A percentile compares a stretch with the other conserved stretches of the same genome.
Evolutionary conservation across 2,888 invertebrate genomes (phyloP).

Genomic region (Archaeoteleia sp.): DNA sequence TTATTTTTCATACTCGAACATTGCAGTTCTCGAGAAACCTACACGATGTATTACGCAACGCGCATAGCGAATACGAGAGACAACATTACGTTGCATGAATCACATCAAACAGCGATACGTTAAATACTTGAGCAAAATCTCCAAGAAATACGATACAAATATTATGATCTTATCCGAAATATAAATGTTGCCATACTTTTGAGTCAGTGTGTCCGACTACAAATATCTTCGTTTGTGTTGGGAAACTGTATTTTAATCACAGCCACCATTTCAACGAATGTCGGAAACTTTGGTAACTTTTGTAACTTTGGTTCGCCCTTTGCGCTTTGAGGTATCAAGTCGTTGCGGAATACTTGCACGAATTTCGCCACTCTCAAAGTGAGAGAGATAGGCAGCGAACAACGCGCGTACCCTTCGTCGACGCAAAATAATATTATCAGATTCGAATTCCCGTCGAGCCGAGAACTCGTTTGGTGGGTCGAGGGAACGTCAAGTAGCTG

Average conservation of each 20-base stretch:
- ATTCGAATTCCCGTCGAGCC: conserved; percentile 40
- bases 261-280: no score
- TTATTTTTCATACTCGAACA: conserved; percentile 46
- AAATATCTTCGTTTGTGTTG: no score
- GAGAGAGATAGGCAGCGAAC: conserved; percentile 2
- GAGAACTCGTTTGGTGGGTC: conserved; percentile 53
- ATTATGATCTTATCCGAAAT: conserved; percentile 38
- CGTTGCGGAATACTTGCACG: conserved; percentile 20
- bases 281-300: neutral
- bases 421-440: conserved; percentile 46
- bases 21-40: conserved; percentile 35
- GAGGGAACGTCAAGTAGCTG: conserved; percentile 53
- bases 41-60: conserved; percentile 35
- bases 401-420: conserved; percentile 25
- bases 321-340: neutral
- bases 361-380: conserved; percentile 8
- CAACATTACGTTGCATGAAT: conserved; percentile 28
- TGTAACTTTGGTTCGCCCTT: neutral
- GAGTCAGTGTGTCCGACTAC: no score
- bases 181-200: no score
- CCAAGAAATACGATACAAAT: conserved; percentile 37
- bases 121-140: conserved; percentile 38
- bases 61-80: conserved; percentile 23
- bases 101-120: conserved; percentile 23
- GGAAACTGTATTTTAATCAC: no score